Evolutionary conservation across 2,113 vertebrate genomes (phyloP).

Genomic region (Caranx ignobilis): DNA sequence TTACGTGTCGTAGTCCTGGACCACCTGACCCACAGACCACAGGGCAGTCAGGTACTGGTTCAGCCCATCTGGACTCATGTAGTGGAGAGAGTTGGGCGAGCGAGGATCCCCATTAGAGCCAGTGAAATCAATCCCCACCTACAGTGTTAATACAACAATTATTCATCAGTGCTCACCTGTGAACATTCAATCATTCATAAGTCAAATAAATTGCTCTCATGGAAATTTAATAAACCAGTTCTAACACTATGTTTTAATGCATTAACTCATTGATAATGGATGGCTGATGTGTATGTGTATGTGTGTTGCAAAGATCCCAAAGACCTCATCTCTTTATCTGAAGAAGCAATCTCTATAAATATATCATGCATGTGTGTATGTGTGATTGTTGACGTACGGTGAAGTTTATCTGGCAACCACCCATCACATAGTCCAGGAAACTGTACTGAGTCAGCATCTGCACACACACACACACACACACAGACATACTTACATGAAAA

Average conservation of each 20-base stretch:
- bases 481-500: neutral
- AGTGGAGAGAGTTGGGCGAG: slow-evolving; percentile 92
- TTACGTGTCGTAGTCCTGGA: slow-evolving; percentile 95
- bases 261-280: no score
- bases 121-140: slow-evolving; percentile 97
- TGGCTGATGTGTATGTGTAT: no score
- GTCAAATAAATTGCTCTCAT: neutral
- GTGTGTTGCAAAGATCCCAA: no score
- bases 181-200: neutral
- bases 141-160: neutral
- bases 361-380: neutral
- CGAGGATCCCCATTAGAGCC: slow-evolving; percentile 94
- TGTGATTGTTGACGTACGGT: slow-evolving; percentile 51
- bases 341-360: no score
- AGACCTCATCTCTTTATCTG: neutral
- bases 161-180: neutral
- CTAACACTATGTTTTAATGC: neutral
- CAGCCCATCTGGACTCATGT: slow-evolving; percentile 90
- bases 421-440: slow-evolving; percentile 81
- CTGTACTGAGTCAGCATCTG: slow-evolving; percentile 66
- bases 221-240: neutral
- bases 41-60: slow-evolving; percentile 93
- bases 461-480: slow-evolving; percentile 18
- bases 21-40: slow-evolving; percentile 93
- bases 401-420: slow-evolving; percentile 80